These are phyloP conservation scores for Characodon lateralis DNA, from an alignment of 2,797 vertebrate genomes.

Conservation along the genomic window DNA sequence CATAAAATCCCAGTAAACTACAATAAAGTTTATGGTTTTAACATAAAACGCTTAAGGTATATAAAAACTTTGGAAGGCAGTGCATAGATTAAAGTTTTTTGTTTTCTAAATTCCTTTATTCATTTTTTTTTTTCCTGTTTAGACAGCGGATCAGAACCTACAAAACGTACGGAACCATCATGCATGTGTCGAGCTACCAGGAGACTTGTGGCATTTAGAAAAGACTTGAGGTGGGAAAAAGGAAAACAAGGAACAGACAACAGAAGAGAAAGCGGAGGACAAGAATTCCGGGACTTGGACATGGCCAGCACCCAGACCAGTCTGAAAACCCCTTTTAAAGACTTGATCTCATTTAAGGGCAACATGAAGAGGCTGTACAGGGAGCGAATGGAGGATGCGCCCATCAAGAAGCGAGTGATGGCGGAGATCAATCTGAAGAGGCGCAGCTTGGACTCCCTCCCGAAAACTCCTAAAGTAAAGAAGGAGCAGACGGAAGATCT, in stretches of 20 bases:
- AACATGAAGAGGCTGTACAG: slow-evolving; percentile 82
- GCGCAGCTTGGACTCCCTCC: slow-evolving; percentile 80
- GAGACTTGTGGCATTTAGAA: slow-evolving; percentile 73
- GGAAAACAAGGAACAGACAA: slow-evolving; percentile 37
- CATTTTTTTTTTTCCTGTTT: slow-evolving; percentile 26
- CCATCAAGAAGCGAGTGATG: slow-evolving; percentile 90
- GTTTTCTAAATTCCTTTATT: slow-evolving; percentile 36
- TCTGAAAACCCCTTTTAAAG: slow-evolving; percentile 83
- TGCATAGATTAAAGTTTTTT: background rate
- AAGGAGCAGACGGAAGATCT: slow-evolving; percentile 86
- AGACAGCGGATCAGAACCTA: slow-evolving; percentile 67
- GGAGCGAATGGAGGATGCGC: slow-evolving; percentile 85
- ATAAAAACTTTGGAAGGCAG: background rate
- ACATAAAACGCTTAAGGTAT: background rate
- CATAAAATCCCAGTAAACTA: background rate
- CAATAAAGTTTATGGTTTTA: background rate
- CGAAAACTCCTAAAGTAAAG: slow-evolving; percentile 89
- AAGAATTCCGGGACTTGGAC: slow-evolving; percentile 46
- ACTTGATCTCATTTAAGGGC: slow-evolving; percentile 81
- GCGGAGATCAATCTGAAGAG: slow-evolving; percentile 88
- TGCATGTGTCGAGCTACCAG: slow-evolving; percentile 70
- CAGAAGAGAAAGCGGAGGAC: slow-evolving; percentile 41
- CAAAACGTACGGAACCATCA: slow-evolving; percentile 71
- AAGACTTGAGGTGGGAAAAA: slow-evolving; percentile 45
- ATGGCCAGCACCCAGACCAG: slow-evolving; percentile 84